Percentiles rank a stretch among this genome's conserved stretches.
These are phyloP conservation scores for Leptobrachium leishanense DNA, from an alignment of 2,113 vertebrate genomes.

Conservation along the genomic window DNA sequence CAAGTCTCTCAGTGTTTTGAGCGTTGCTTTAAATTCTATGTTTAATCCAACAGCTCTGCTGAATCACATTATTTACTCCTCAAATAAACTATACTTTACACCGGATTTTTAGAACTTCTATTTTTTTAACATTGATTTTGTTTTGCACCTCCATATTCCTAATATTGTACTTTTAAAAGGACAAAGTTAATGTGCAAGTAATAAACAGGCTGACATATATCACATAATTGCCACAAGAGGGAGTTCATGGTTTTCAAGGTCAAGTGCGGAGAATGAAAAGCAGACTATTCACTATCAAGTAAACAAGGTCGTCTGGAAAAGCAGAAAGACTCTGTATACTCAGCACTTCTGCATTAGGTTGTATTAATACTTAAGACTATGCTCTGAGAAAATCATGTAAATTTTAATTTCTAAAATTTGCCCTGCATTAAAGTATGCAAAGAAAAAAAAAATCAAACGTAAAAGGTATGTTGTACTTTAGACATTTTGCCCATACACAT, in stretches of 20 bases:
- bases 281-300: neutral
- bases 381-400: neutral
- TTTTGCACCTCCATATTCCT: too few species aligned
- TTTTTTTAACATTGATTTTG: too few species aligned
- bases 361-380: neutral
- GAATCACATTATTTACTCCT: too few species aligned
- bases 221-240: conserved; percentile 56
- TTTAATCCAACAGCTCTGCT: too few species aligned
- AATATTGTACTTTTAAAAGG: too few species aligned
- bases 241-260: conserved; percentile 61
- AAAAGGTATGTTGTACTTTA: too few species aligned
- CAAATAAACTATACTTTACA: conserved; percentile 1
- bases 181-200: too few species aligned
- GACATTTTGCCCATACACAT: too few species aligned
- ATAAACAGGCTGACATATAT: too few species aligned
- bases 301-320: neutral
- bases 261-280: conserved; percentile 12
- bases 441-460: too few species aligned
- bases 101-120: neutral
- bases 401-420: neutral
- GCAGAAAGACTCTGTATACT: conserved; percentile 39
- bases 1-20: too few species aligned
- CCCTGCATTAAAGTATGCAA: neutral
- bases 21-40: too few species aligned
- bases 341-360: conserved; percentile 32